Percentiles rank a stretch among this genome's conserved stretches.
Evolutionary conservation across 1,140 invertebrate genomes (phyloP).

Genomic region (Saccostrea glomerata): DNA sequence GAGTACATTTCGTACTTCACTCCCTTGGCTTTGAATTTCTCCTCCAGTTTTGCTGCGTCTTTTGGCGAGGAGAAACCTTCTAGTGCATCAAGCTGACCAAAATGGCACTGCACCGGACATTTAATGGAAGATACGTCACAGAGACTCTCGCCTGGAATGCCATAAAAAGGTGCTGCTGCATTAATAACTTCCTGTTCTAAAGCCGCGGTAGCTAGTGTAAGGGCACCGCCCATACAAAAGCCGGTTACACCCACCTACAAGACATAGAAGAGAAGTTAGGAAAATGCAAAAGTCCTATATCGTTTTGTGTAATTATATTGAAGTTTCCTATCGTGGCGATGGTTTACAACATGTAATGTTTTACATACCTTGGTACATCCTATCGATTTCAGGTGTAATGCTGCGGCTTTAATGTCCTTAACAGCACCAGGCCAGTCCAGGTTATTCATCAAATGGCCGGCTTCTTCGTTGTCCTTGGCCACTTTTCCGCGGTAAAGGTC

Average conservation of each 20-base stretch:
- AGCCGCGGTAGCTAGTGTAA: slow-evolving; percentile 69
- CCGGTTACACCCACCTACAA: slow-evolving; percentile 71
- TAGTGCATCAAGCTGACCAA: slow-evolving; percentile 66
- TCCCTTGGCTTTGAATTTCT: slow-evolving; percentile 37
- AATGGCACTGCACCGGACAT: slow-evolving; percentile 73
- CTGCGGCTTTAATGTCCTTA: slow-evolving; percentile 71
- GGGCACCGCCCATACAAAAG: slow-evolving; percentile 76
- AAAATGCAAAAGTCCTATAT: not conserved
- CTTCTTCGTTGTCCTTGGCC: slow-evolving; percentile 71
- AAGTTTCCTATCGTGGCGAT: too few species aligned
- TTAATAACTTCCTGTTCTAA: slow-evolving; percentile 55
- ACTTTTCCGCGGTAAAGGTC: slow-evolving; percentile 76
- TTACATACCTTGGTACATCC: slow-evolving; percentile 67
- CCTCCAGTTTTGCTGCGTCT: slow-evolving; percentile 48
- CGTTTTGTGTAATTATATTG: too few species aligned
- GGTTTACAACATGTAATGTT: too few species aligned
- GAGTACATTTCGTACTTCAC: slow-evolving; percentile 50
- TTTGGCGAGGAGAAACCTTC: slow-evolving; percentile 60
- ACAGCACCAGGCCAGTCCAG: slow-evolving; percentile 76
- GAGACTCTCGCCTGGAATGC: slow-evolving; percentile 64
- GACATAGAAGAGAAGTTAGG: not conserved
- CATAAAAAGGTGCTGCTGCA: slow-evolving; percentile 74
- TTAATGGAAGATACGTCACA: slow-evolving; percentile 70
- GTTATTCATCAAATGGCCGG: slow-evolving; percentile 72
- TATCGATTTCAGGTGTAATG: slow-evolving; percentile 63